Conservation (phyloP, 2,888 invertebrate genomes). For the Galerucella calmariensis region DNA sequence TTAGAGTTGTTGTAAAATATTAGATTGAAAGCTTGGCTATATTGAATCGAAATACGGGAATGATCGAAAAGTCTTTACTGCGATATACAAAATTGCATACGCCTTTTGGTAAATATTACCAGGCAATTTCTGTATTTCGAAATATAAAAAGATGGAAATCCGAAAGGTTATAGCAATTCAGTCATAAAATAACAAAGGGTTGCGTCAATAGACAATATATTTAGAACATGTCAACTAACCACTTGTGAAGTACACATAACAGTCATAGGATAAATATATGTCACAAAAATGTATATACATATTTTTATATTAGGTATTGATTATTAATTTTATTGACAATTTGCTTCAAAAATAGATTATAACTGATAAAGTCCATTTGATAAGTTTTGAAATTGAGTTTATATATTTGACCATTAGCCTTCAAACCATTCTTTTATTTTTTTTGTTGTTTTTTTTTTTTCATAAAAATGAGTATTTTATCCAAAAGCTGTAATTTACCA, state of each 20-base stretch:
- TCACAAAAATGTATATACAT: conserved; percentile 7
- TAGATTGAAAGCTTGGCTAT: background rate
- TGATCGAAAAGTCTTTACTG: conserved; percentile 46
- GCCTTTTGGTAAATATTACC: conserved; percentile 1
- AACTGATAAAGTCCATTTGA: too few relatives aligned
- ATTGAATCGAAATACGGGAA: background rate
- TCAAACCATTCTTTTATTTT: too few relatives aligned
- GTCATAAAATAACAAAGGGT: conserved; percentile 55
- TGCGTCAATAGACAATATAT: conserved; percentile 51
- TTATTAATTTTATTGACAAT: too few relatives aligned
- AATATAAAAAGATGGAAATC: conserved; percentile 39
- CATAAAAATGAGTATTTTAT: too few relatives aligned
- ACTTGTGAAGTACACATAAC: conserved; percentile 43
- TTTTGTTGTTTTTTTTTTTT: too few relatives aligned
- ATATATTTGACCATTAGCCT: too few relatives aligned
- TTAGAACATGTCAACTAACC: conserved; percentile 58
- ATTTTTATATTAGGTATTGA: background rate
- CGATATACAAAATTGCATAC: conserved; percentile 42
- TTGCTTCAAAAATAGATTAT: too few relatives aligned
- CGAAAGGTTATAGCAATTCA: conserved; percentile 44
- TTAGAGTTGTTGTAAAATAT: background rate
- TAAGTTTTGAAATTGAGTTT: too few relatives aligned
- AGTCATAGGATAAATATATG: conserved; percentile 16
- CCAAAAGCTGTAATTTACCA: too few relatives aligned
- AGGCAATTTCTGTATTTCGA: conserved; percentile 42